Evolutionary conservation across 2,797 vertebrate genomes (phyloP).

Genomic region (Scarus forsteni): DNA sequence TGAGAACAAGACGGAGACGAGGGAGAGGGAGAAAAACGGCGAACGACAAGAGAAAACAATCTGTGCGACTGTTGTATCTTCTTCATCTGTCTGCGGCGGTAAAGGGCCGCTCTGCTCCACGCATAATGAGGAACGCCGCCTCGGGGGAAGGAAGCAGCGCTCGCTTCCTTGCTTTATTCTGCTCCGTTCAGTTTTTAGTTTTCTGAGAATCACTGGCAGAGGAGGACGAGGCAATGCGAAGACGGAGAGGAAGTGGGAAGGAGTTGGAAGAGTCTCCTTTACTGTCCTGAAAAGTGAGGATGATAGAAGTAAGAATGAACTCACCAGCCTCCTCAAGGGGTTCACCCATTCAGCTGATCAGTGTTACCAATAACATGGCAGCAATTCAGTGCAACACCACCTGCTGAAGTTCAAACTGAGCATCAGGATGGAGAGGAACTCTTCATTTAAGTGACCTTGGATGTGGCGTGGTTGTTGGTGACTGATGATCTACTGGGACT

Average conservation of each 20-base stretch:
- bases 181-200: slow-evolving; percentile 42
- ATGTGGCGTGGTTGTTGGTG: no score
- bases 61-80: slow-evolving; percentile 62
- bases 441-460: no score
- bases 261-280: neutral
- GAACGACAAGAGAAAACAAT: slow-evolving; percentile 69
- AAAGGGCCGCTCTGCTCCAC: slow-evolving; percentile 47
- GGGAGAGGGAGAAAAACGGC: slow-evolving; percentile 11
- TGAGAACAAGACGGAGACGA: slow-evolving; percentile 53
- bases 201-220: slow-evolving; percentile 25
- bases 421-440: no score
- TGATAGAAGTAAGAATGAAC: neutral
- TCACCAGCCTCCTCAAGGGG: no score
- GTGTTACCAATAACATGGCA: no score
- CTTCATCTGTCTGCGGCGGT: slow-evolving; percentile 68
- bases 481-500: no score
- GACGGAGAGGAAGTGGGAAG: neutral
- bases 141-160: slow-evolving; percentile 44
- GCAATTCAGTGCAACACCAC: no score
- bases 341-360: no score
- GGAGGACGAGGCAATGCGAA: neutral
- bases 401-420: no score
- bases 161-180: slow-evolving; percentile 37
- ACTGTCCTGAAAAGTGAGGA: neutral
- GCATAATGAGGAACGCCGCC: slow-evolving; percentile 63